Evolutionary conservation across 2,888 invertebrate species (phyloP).

Genomic region (Meandrusa payeni): DNA sequence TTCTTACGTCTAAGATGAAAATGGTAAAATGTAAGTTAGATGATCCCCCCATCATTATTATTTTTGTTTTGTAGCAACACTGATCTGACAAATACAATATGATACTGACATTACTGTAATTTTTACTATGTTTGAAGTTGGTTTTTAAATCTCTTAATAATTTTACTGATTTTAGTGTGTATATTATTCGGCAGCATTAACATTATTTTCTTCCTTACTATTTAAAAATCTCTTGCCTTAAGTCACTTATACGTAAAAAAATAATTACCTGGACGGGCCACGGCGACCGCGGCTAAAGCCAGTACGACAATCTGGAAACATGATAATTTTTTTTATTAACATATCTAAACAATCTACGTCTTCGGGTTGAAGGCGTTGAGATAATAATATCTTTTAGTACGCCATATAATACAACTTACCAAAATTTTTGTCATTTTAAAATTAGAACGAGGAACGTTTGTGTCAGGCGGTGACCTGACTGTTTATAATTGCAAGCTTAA

Average conservation of each 20-base stretch:
- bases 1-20: no score
- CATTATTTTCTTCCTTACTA: no score
- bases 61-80: no score
- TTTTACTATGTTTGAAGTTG: no score
- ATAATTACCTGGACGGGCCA: slow-evolving; percentile 13
- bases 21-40: no score
- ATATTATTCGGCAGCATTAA: no score
- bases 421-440: slow-evolving; percentile 14
- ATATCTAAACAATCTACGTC: not conserved
- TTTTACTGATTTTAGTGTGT: not conserved
- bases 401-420: slow-evolving; percentile 3
- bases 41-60: no score
- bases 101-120: no score
- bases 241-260: not conserved
- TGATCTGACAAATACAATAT: no score
- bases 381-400: no score
- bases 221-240: no score
- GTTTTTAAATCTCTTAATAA: not conserved
- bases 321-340: not conserved
- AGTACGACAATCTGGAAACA: slow-evolving; percentile 13
- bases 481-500: slow-evolving; percentile 3
- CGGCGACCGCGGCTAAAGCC: slow-evolving; percentile 1
- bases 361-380: no score
- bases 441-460: slow-evolving; percentile 1
- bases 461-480: slow-evolving; percentile 1